Evolutionary conservation across 1,140 invertebrate genomes (phyloP).

Genomic region (Dinothrombium tinctorium): DNA sequence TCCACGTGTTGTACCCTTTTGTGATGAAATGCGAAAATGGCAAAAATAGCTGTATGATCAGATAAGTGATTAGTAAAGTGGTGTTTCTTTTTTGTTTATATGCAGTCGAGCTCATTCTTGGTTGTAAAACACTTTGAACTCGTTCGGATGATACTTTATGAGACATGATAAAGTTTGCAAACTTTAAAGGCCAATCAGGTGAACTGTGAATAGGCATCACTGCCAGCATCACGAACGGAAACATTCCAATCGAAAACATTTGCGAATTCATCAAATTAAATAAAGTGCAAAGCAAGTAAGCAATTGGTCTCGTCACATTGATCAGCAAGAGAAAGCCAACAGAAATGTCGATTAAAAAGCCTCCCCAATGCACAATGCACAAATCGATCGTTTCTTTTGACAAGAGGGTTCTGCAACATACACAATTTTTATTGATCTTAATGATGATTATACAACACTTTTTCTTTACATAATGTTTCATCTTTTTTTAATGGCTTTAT

Average conservation of each 20-base stretch:
- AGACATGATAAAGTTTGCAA: no score
- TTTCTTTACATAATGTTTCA: no score
- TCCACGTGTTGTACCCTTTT: constrained; percentile 83
- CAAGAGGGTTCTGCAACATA: constrained; percentile 45
- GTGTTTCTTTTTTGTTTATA: not conserved
- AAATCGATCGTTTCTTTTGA: constrained; percentile 47
- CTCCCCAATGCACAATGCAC: constrained; percentile 59
- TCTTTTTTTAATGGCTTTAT: no score
- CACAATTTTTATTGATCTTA: no score
- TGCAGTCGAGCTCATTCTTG: no score
- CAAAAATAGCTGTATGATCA: constrained; percentile 16
- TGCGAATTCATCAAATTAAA: constrained; percentile 78
- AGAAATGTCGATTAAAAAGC: constrained; percentile 55
- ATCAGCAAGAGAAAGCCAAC: constrained; percentile 59
- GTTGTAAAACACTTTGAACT: no score
- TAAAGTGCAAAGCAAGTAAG: constrained; percentile 41
- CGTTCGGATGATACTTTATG: no score
- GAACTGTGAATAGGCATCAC: constrained; percentile 61
- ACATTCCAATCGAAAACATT: constrained; percentile 73
- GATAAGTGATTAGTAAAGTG: constrained; percentile 6
- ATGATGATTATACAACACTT: no score
- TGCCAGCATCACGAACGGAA: constrained; percentile 65
- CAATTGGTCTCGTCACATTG: constrained; percentile 38
- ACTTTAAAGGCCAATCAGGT: constrained; percentile 40
- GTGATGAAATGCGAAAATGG: constrained; percentile 24